phyloP scores from a whole-genome alignment of 1,140 invertebrate species.

The Hydropsyche tenuis region DNA sequence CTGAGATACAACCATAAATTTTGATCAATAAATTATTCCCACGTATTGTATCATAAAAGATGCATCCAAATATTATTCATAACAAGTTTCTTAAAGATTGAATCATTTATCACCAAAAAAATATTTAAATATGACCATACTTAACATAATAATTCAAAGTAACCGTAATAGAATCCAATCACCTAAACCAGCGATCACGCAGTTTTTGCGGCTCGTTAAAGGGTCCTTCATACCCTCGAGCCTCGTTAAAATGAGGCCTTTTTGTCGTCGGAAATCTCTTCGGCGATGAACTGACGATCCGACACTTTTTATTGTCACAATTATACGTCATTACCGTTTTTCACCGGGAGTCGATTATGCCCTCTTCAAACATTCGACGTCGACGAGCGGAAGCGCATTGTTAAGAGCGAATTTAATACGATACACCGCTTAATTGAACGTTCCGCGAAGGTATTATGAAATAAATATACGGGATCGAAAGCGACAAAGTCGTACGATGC shows the following conservation, averaged over 20 bases:
- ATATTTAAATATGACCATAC: no score
- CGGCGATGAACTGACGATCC: neutral
- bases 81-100: neutral
- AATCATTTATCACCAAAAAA: neutral
- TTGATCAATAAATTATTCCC: neutral
- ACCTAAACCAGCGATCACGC: neutral
- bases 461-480: no score
- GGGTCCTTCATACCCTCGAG: neutral
- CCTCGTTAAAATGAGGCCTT: neutral
- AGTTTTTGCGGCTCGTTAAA: conserved; percentile 1
- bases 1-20: neutral
- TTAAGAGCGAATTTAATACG: conserved; percentile 41
- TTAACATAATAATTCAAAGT: neutral
- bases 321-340: conserved; percentile 46
- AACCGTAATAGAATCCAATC: neutral
- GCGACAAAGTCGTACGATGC: no score
- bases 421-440: conserved; percentile 34
- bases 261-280: conserved; percentile 10
- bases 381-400: conserved; percentile 45
- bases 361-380: conserved; percentile 38
- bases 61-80: neutral
- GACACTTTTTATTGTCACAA: conserved; percentile 35
- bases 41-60: neutral
- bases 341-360: conserved; percentile 30
- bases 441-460: neutral